A percentile compares a stretch with the other conserved stretches of the same genome.
Conservation (phyloP, 2,113 vertebrate species). For the Leptobrachium leishanense region DNA sequence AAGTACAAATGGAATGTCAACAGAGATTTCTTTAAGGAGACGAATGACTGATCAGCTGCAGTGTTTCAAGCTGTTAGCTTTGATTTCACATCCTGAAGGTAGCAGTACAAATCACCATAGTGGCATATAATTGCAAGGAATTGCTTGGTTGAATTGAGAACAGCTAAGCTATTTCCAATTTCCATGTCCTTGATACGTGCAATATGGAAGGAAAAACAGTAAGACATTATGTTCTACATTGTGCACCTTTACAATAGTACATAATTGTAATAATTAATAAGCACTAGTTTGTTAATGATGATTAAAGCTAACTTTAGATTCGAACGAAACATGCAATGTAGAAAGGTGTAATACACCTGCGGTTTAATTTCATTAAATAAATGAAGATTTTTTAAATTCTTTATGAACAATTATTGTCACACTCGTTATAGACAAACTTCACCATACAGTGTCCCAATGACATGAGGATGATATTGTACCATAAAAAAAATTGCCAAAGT, state of each 20-base stretch:
- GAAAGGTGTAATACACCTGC: no score
- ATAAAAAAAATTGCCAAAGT: no score
- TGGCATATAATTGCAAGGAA: slow-evolving; percentile 43
- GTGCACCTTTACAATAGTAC: background rate
- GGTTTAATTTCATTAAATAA: no score
- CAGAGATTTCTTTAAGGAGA: slow-evolving; percentile 43
- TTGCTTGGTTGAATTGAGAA: slow-evolving; percentile 26
- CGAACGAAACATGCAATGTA: no score
- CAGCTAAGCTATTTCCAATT: slow-evolving; percentile 48
- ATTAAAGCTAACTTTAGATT: background rate
- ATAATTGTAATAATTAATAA: slow-evolving; percentile 17
- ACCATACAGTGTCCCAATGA: no score
- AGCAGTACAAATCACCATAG: slow-evolving; percentile 46
- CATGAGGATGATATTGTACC: no score
- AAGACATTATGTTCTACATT: slow-evolving; percentile 26
- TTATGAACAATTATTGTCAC: no score
- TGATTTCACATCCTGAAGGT: slow-evolving; percentile 50
- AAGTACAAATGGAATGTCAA: slow-evolving; percentile 48
- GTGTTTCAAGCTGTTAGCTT: slow-evolving; percentile 52
- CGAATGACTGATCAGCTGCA: slow-evolving; percentile 33
- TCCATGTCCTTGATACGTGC: slow-evolving; percentile 40
- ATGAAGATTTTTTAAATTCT: no score
- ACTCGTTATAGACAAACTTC: no score
- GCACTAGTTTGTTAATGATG: background rate
- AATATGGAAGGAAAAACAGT: slow-evolving; percentile 30